Base-by-base conservation (phyloP, 1,140 invertebrate genomes). In the Luehdorfia chinensis region DNA sequence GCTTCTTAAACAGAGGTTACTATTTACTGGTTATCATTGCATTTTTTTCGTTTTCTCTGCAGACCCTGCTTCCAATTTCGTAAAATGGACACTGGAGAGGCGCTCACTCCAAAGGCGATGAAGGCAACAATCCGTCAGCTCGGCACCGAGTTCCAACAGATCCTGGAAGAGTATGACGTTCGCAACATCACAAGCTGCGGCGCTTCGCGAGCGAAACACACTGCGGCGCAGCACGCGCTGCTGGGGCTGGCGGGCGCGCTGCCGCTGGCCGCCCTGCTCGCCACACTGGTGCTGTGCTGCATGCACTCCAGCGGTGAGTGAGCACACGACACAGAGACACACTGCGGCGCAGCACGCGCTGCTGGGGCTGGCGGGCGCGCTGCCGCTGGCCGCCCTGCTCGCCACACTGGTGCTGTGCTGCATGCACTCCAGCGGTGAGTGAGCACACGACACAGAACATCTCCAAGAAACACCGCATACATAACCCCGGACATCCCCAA, bases 31-130 rank as follows among this genome's bases (percentile, higher is more conserved):
- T n/a, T n/a, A n/a, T n/a, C n/a, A n/a, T n/a, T n/a, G n/a, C n/a
- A n/a, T n/a, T n/a, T n/a, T n/a, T n/a, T n/a, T n/a, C n/a, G n/a
- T n/a, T n/a, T n/a, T n/a, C n/a, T n/a, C n/a, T n/a, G 0, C 66
- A 84, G 80, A 14, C 75, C 80, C 0, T 84, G 80, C 33, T 84
- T 84, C 56, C 80, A 84, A 61, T 73, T 84, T 33, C 67, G 80
- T 1, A 74, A 73, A 55, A 61, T 50, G 15, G 68, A 72, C 4
- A 60, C 59, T 0, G 77, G 77, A 1, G 76, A 76, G 27, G 80
- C 80, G 2, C 45, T 81, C 5, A 73, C 67, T 0, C 77, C 80
- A 0, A 64, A 63, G 37, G 75, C 80, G 0, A 80, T 77, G 69
- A 66, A 68, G 15, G 61, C 73, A 0, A 61, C 67, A 1, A 70